Evolutionary conservation across 2,888 invertebrate genomes (phyloP).

Genomic region (Aquatica leii): DNA sequence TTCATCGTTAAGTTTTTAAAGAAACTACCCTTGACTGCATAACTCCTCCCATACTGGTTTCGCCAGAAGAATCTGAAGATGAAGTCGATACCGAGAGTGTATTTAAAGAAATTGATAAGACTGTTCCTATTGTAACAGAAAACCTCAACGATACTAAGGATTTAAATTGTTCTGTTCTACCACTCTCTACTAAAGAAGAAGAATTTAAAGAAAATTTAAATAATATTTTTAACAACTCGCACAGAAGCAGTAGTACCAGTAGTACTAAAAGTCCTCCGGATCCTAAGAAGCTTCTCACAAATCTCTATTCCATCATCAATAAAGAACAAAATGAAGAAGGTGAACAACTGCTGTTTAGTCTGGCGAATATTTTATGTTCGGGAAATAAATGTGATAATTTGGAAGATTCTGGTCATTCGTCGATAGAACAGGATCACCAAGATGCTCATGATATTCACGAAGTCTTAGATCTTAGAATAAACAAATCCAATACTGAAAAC

Average conservation of each 20-base stretch:
- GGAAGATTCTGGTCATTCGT: conserved; percentile 40
- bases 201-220: conserved; percentile 25
- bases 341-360: conserved; percentile 36
- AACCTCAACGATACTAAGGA: background rate
- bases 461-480: conserved; percentile 28
- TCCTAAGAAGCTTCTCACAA: conserved; percentile 38
- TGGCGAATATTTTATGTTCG: conserved; percentile 40
- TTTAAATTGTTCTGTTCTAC: background rate
- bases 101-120: conserved; percentile 39
- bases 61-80: conserved; percentile 15
- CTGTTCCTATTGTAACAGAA: conserved; percentile 27
- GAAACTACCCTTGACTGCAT: conserved; percentile 34
- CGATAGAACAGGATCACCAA: conserved; percentile 30
- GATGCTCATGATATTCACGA: conserved; percentile 18
- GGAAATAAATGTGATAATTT: conserved; percentile 19
- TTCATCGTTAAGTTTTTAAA: conserved; percentile 33
- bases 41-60: conserved; percentile 34
- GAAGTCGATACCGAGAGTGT: conserved; percentile 26
- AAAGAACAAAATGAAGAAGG: conserved; percentile 40
- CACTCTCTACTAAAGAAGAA: background rate
- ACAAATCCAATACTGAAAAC: conserved; percentile 17
- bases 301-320: conserved; percentile 39
- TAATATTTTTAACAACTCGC: conserved; percentile 19
- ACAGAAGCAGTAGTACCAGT: conserved; percentile 13
- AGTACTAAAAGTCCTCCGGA: conserved; percentile 31